Evolutionary conservation across 2,113 vertebrate genomes (phyloP).

Genomic region (Periophthalmodon schlosseri): DNA sequence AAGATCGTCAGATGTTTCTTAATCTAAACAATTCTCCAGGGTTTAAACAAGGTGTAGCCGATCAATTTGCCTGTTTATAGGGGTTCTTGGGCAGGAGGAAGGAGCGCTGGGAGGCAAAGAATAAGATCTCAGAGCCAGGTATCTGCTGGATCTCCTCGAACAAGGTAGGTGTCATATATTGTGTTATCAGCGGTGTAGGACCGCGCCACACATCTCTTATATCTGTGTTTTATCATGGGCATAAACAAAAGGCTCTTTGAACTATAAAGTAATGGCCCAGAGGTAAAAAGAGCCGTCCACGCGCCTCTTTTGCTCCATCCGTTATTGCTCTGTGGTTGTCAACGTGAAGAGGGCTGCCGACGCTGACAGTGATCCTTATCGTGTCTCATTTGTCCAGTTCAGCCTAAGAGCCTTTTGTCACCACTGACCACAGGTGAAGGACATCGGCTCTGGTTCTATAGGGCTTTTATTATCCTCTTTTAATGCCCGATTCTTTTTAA

Average conservation of each 20-base stretch:
- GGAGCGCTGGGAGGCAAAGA: constrained; percentile 28
- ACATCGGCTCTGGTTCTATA: constrained; percentile 13
- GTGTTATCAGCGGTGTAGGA: constrained; percentile 51
- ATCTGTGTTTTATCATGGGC: constrained; percentile 61
- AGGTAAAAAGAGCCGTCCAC: constrained; percentile 24
- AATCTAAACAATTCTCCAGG: constrained; percentile 45
- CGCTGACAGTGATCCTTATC: constrained; percentile 52
- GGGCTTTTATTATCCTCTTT: constrained; percentile 11
- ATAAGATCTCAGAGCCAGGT: constrained; percentile 49
- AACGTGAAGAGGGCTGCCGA: constrained; percentile 38
- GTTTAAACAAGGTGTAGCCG: constrained; percentile 50
- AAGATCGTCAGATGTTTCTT: constrained; percentile 45
- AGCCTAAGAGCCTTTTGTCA: constrained; percentile 53
- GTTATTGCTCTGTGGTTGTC: constrained; percentile 38
- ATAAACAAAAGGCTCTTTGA: constrained; percentile 66
- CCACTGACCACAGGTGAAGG: constrained; percentile 47
- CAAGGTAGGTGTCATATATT: constrained; percentile 55
- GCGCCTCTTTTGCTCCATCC: constrained; percentile 9
- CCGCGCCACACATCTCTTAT: constrained; percentile 51
- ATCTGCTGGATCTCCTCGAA: constrained; percentile 55
- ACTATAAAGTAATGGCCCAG: constrained; percentile 42
- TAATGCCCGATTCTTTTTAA: constrained; percentile 15
- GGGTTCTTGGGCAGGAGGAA: constrained; percentile 26
- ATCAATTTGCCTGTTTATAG: constrained; percentile 50
- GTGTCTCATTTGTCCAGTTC: constrained; percentile 43